Conservation (phyloP, 2,888 invertebrate species). For the Torymus texanus region DNA sequence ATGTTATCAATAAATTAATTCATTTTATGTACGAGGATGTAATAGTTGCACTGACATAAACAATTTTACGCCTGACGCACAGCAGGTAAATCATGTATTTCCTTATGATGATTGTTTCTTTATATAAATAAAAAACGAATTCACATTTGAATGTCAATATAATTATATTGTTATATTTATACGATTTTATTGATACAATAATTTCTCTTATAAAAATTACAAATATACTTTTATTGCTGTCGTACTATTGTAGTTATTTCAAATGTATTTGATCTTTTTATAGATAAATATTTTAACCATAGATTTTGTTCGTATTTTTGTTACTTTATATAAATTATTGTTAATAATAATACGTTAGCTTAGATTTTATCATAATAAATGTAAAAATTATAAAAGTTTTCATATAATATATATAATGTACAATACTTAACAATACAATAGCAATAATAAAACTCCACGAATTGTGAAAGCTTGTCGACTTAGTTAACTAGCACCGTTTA, state of each 20-base stretch:
- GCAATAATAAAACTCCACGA: conserved; percentile 26
- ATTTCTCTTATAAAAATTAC: conserved; percentile 45
- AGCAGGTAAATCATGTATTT: too few species aligned
- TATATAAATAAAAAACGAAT: too few species aligned
- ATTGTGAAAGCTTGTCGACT: conserved; percentile 36
- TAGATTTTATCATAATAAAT: conserved; percentile 31
- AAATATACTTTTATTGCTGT: conserved; percentile 45
- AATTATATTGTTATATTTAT: conserved; percentile 13
- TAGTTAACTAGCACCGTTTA: conserved; percentile 55
- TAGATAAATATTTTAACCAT: conserved; percentile 21
- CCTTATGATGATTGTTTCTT: too few species aligned
- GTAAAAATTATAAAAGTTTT: conserved; percentile 49
- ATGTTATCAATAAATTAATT: too few species aligned
- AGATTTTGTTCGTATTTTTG: not conserved
- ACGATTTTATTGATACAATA: conserved; percentile 28
- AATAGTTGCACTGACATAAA: too few species aligned
- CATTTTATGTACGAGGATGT: too few species aligned
- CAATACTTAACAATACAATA: conserved; percentile 49
- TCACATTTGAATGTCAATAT: not conserved
- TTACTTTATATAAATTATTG: conserved; percentile 20
- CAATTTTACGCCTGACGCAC: too few species aligned
- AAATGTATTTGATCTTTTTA: conserved; percentile 28
- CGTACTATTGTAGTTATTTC: conserved; percentile 3
- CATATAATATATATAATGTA: conserved; percentile 41
- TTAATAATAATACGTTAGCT: conserved; percentile 7